Percentiles rank a stretch among this genome's conserved stretches.
Conservation (phyloP, 2,888 invertebrate genomes). For the Lydus trimaculatus region DNA sequence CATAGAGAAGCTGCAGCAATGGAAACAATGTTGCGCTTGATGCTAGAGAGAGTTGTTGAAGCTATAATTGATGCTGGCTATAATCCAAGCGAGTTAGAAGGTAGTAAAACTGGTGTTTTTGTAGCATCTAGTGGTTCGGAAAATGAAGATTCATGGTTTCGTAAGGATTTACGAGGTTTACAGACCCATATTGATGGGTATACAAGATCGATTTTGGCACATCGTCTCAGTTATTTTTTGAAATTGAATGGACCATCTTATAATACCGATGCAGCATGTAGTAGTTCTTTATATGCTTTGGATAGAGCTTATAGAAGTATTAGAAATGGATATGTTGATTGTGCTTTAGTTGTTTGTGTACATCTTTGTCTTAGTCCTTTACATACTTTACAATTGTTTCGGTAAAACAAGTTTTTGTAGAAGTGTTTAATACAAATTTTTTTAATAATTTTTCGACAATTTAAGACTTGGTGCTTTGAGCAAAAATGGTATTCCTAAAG, state of each 20-base stretch:
- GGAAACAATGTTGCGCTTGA: too few species aligned
- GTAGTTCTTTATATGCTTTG: constrained; percentile 85
- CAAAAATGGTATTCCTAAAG: constrained; percentile 85
- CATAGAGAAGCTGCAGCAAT: too few species aligned
- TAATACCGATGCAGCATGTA: constrained; percentile 89
- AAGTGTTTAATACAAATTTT: too few species aligned
- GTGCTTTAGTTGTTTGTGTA: constrained; percentile 85
- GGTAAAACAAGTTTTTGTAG: too few species aligned
- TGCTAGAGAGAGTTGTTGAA: too few species aligned
- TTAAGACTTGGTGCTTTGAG: constrained; percentile 57
- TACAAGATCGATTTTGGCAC: constrained; percentile 85
- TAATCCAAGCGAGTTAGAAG: constrained; percentile 71
- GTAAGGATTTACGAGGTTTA: constrained; percentile 71
- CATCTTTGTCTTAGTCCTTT: constrained; percentile 86
- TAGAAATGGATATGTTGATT: constrained; percentile 80
- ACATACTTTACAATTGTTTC: constrained; percentile 82
- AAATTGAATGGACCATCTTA: constrained; percentile 89
- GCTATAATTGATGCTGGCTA: too few species aligned
- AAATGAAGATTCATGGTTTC: constrained; percentile 76
- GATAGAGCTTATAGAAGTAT: constrained; percentile 80
- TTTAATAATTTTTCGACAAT: neutral
- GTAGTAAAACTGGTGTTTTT: constrained; percentile 80
- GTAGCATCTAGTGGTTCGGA: constrained; percentile 81
- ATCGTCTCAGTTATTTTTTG: constrained; percentile 85
- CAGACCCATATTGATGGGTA: constrained; percentile 65